Evolutionary conservation across 1,140 invertebrate genomes (phyloP).

Genomic region (Berghia stephanieae): DNA sequence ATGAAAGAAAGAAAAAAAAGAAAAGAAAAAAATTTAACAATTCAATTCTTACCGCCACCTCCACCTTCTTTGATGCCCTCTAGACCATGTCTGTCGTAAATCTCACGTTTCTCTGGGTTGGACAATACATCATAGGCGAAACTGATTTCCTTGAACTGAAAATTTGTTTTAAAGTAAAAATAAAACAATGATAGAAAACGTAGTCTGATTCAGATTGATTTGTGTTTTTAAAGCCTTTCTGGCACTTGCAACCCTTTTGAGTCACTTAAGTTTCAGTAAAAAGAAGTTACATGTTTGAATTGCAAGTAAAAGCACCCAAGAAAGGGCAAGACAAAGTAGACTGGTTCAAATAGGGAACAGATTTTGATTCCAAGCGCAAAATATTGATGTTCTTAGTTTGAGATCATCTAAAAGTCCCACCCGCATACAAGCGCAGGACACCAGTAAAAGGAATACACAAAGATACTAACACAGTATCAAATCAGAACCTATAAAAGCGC

Average conservation of each 20-base stretch:
- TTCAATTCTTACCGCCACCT: constrained; percentile 62
- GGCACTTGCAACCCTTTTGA: background rate
- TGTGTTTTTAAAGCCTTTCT: background rate
- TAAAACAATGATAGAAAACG: background rate
- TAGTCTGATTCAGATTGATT: background rate
- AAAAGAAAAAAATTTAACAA: background rate
- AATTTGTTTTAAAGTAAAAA: constrained; percentile 31
- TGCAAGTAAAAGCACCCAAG: background rate
- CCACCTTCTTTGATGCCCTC: constrained; percentile 95
- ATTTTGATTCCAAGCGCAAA: no score
- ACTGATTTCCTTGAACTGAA: constrained; percentile 94
- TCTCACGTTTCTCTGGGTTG: constrained; percentile 91
- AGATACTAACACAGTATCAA: no score
- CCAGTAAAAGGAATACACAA: no score
- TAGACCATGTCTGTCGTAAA: constrained; percentile 98
- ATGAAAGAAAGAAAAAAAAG: constrained; percentile 14
- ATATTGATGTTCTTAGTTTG: no score
- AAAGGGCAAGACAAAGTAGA: background rate
- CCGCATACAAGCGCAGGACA: no score
- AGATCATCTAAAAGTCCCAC: no score
- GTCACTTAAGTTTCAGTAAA: background rate
- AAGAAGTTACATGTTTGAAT: background rate
- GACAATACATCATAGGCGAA: constrained; percentile 98
- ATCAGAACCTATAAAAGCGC: no score
- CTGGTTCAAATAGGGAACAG: no score